Conservation (phyloP, 2,113 vertebrate genomes). For the Xenopus laevis region DNA sequence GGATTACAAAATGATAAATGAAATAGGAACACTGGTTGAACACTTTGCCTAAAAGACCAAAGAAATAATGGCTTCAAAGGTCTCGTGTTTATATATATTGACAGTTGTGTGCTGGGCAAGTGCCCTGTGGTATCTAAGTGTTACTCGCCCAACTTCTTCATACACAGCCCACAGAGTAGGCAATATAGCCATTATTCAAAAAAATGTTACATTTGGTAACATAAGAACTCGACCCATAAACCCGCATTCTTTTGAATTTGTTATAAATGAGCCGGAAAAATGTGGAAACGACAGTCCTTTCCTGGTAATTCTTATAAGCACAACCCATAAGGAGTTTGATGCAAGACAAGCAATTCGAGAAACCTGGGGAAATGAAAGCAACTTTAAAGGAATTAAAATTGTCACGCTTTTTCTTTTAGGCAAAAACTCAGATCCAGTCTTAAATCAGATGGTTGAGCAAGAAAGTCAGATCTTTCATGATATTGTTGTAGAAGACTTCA, state of each 20-base stretch:
- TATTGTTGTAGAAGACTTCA: slow-evolving; percentile 94
- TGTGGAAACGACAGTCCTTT: slow-evolving; percentile 84
- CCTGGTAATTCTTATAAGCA: slow-evolving; percentile 95
- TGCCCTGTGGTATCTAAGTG: slow-evolving; percentile 92
- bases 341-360: slow-evolving; percentile 95
- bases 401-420: slow-evolving; percentile 92
- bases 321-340: slow-evolving; percentile 95
- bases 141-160: slow-evolving; percentile 85
- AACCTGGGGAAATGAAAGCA: slow-evolving; percentile 96
- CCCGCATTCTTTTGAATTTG: slow-evolving; percentile 88
- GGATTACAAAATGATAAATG: slow-evolving; percentile 59
- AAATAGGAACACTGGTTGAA: slow-evolving; percentile 63
- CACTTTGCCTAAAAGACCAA: slow-evolving; percentile 66
- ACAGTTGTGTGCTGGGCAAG: slow-evolving; percentile 98
- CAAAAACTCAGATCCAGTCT: slow-evolving; percentile 79
- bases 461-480: slow-evolving; percentile 98
- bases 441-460: slow-evolving; percentile 98
- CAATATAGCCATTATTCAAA: slow-evolving; percentile 72
- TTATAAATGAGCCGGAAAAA: slow-evolving; percentile 94
- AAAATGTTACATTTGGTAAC: slow-evolving; percentile 87
- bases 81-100: slow-evolving; percentile 92
- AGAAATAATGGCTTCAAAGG: slow-evolving; percentile 95
- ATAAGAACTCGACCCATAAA: slow-evolving; percentile 94
- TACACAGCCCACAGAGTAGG: slow-evolving; percentile 81
- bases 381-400: slow-evolving; percentile 83